Base-by-base conservation (phyloP, 2,797 vertebrate genomes). In the Helarctos malayanus region DNA sequence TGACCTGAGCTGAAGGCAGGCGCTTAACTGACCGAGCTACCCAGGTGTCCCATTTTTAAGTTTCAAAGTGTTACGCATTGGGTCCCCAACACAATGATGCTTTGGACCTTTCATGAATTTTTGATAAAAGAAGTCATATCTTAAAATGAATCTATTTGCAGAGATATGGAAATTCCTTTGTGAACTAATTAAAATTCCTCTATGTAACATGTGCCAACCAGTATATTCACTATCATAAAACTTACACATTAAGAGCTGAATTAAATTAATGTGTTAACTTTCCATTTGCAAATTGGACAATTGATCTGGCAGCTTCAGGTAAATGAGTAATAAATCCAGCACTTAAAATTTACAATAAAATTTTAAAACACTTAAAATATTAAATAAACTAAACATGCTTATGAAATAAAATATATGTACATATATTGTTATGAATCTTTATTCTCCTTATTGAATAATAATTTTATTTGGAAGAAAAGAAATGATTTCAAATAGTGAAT, bases 381-480 rank as follows among this genome's bases (percentile, higher is more conserved):
- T 90, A 25, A 91, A 63, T 45, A 69, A 80, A 59, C 2, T 19
- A 71, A 52, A 2, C 0, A 93, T 89, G 76, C 95, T 96, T 94
- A 93, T 18, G 56, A 4, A 96, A 87, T 94, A 12, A 92, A 76
- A 76, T 78, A 78, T 73, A 75, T 95, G 2, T 63, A 14, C 29
- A 81, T 10, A 95, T 86, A 96, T 96, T 88, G 18, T 18, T 52
- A 92, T 94, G 97, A 95, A 73, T 45, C 2, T 25, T 38, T 79
- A 69, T 54, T 97, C 71, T 38, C 87, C 7, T 84, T 89, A 25
- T n/a, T 97, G 41, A 54, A 97, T 97, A 94, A 94, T 81, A 81
- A 93, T 83, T 87, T n/a, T 85, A 32, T 82, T 85, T 63, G 63
- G 68, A 96, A 96, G 63, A 47, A 35, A 89, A 73, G 49, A 71